Evolutionary conservation across 1,140 invertebrate species (phyloP).

Genomic region (Doryteuthis pealeii): DNA sequence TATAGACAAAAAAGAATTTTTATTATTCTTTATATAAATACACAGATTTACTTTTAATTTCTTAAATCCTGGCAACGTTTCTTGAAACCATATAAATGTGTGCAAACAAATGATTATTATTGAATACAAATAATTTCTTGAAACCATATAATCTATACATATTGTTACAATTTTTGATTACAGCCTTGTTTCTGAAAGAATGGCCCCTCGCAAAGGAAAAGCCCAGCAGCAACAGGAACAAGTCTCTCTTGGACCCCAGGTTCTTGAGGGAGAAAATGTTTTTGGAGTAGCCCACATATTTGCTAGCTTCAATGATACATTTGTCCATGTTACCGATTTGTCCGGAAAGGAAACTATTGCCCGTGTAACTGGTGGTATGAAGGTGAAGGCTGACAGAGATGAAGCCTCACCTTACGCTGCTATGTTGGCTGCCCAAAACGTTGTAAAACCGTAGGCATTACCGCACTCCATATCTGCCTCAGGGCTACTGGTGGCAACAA

Average conservation of each 20-base stretch:
- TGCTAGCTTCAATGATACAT: constrained; percentile 99
- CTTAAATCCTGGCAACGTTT: no score
- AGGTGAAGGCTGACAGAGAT: no score
- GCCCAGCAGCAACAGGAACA: constrained; percentile 94
- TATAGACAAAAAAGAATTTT: no score
- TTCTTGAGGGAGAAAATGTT: constrained; percentile 94
- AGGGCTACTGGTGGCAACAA: constrained; percentile 97
- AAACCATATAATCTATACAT: no score
- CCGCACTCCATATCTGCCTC: constrained; percentile 97
- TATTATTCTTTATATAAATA: no score
- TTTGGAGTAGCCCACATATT: constrained; percentile 99
- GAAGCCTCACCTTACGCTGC: constrained; percentile 99
- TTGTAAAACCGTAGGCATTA: constrained; percentile 97
- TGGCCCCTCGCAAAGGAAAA: constrained; percentile 98
- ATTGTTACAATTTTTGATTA: no score
- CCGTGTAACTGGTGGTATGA: no score
- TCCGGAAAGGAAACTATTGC: constrained; percentile 77
- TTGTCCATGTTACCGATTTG: constrained; percentile 99
- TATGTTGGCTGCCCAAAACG: constrained; percentile 99
- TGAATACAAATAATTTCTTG: no score
- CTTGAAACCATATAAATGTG: no score
- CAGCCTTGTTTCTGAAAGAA: constrained; percentile 63
- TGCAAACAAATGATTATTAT: no score
- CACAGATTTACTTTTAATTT: no score
- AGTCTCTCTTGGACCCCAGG: constrained; percentile 94